phyloP scores from a whole-genome alignment of 1,140 invertebrate species.

The Drosophila nannoptera region DNA sequence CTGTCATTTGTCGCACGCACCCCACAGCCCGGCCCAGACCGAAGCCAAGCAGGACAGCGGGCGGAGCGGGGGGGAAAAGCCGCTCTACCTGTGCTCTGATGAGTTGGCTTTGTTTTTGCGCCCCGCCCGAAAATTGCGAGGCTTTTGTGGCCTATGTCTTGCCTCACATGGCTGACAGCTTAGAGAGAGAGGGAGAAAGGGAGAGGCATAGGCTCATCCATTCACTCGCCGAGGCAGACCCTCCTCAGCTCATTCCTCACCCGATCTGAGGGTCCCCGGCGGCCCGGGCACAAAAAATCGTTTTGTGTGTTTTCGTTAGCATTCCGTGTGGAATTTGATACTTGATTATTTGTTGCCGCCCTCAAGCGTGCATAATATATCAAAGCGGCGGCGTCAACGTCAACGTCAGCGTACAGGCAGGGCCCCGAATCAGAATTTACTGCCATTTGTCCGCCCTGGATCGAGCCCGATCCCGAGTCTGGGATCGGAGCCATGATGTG shows the following conservation, averaged over 20 bases:
- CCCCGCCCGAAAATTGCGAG: constrained; percentile 39
- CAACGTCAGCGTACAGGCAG: constrained; percentile 39
- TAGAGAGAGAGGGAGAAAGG: constrained; percentile 7
- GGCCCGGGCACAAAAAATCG: constrained; percentile 54
- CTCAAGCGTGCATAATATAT: constrained; percentile 77
- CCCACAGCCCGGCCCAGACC: constrained; percentile 7
- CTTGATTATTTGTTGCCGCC: constrained; percentile 76
- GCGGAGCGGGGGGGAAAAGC: background rate
- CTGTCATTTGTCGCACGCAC: constrained; percentile 72
- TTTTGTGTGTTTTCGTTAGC: constrained; percentile 68
- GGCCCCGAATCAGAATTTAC: constrained; percentile 28
- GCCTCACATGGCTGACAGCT: constrained; percentile 68
- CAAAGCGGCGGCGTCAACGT: constrained; percentile 70
- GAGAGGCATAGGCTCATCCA: no score
- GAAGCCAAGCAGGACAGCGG: no score
- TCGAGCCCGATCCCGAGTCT: background rate
- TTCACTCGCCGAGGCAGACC: background rate
- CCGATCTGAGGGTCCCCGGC: constrained; percentile 34
- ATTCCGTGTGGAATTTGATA: constrained; percentile 77
- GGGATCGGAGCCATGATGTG: constrained; percentile 61
- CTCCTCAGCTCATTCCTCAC: constrained; percentile 17
- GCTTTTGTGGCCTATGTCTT: constrained; percentile 36
- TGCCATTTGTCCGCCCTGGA: background rate
- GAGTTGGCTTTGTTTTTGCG: constrained; percentile 44
- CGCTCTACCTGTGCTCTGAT: constrained; percentile 39